These are phyloP conservation scores for Hozukius guyotensis DNA, from an alignment of 2,797 vertebrate genomes.

Conservation along the genomic window DNA sequence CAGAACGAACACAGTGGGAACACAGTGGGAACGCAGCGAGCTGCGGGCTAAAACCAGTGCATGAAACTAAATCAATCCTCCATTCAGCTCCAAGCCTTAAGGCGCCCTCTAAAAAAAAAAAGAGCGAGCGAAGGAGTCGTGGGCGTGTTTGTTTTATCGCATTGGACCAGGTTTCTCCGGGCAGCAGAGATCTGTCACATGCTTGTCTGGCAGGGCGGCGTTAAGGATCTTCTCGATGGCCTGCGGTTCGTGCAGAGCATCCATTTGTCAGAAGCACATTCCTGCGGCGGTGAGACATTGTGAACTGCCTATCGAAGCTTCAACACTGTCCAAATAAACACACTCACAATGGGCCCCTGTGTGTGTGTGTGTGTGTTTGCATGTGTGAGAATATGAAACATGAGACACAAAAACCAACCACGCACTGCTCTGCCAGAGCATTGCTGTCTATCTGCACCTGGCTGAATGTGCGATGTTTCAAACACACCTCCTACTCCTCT, in stretches of 20 bases:
- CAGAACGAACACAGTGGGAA: neutral
- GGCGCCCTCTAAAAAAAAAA: neutral
- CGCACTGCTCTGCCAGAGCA: conserved; percentile 27
- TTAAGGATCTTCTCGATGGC: conserved; percentile 31
- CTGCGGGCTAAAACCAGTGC: neutral
- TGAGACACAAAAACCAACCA: conserved; percentile 22
- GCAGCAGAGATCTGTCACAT: conserved; percentile 37
- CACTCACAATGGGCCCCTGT: conserved; percentile 40
- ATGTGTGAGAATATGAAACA: conserved; percentile 53
- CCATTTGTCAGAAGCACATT: conserved; percentile 71
- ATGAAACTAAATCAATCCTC: conserved; percentile 34
- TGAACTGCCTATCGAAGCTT: conserved; percentile 49
- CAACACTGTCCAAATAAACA: conserved; percentile 65
- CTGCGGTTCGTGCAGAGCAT: conserved; percentile 42
- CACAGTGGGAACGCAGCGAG: neutral
- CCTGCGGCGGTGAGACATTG: conserved; percentile 47
- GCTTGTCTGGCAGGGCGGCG: conserved; percentile 1
- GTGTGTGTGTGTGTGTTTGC: conserved; percentile 17
- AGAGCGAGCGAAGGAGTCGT: neutral
- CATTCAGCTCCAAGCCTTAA: conserved; percentile 3
- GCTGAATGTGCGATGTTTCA: conserved; percentile 48
- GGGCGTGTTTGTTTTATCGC: conserved; percentile 42
- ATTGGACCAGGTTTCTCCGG: conserved; percentile 25
- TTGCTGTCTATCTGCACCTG: conserved; percentile 61
- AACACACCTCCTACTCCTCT: conserved; percentile 62